These are phyloP conservation scores for Ormyrus pomaceus DNA, from an alignment of 2,888 invertebrate genomes.

Conservation along the genomic window DNA sequence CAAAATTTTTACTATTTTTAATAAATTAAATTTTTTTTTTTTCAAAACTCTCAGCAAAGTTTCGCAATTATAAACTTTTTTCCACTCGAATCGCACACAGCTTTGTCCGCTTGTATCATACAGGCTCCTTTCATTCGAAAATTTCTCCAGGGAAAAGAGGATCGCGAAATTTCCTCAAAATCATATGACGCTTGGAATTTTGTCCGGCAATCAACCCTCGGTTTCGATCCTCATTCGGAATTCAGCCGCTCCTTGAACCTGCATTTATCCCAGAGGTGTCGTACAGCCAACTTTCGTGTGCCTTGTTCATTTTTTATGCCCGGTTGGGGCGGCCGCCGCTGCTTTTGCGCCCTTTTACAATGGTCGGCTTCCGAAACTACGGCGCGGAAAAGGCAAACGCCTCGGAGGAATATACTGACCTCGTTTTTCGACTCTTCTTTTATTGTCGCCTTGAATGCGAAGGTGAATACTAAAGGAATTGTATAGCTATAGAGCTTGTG, in stretches of 20 bases:
- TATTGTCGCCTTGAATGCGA: slow-evolving; percentile 42
- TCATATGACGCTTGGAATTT: no score
- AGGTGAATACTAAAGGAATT: slow-evolving; percentile 40
- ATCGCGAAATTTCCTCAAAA: no score
- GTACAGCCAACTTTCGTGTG: background rate
- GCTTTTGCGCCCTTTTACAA: background rate
- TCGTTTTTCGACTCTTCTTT: slow-evolving; percentile 14
- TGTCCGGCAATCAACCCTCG: no score
- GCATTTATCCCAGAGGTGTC: slow-evolving; percentile 18
- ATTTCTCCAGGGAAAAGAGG: slow-evolving; percentile 33
- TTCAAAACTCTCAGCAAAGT: no score
- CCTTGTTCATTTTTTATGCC: slow-evolving; percentile 25
- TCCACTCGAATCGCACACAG: no score
- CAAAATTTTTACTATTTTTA: no score
- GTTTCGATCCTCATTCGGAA: no score
- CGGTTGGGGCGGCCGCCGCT: background rate
- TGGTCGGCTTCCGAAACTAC: background rate
- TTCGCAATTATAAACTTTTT: no score
- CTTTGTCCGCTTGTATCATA: background rate
- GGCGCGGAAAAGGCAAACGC: background rate
- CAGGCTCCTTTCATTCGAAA: background rate
- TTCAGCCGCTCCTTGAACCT: slow-evolving; percentile 4
- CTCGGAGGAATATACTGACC: slow-evolving; percentile 26
- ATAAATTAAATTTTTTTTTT: no score
- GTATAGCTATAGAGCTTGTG: background rate